A percentile compares a stretch with the other conserved stretches of the same genome.
Conservation (phyloP, 2,888 invertebrate species). For the Heliconius ismenius region DNA sequence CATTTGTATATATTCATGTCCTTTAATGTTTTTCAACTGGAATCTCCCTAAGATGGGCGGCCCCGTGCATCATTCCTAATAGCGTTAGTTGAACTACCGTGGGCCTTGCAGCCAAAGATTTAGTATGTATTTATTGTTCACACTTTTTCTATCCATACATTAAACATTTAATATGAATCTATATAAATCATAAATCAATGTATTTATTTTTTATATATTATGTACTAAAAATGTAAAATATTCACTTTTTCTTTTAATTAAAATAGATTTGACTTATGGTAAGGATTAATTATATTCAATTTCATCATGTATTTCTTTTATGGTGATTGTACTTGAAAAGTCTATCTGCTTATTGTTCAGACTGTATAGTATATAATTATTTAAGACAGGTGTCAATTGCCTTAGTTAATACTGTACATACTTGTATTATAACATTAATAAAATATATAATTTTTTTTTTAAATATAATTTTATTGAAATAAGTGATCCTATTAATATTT, state of each 20-base stretch:
- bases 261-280: constrained; percentile 5
- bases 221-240: constrained; percentile 5
- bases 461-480: not conserved
- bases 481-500: not conserved
- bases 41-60: constrained; percentile 31
- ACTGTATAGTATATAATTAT: constrained; percentile 30
- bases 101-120: constrained; percentile 41
- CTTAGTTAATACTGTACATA: constrained; percentile 38
- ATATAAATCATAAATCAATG: constrained; percentile 20
- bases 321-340: constrained; percentile 33
- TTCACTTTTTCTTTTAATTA: not conserved
- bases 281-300: constrained; percentile 11
- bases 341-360: constrained; percentile 31
- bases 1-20: not conserved
- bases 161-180: constrained; percentile 12
- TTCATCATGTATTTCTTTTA: constrained; percentile 28
- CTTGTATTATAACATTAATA: constrained; percentile 38
- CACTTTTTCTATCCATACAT: not conserved
- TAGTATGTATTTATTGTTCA: constrained; percentile 30
- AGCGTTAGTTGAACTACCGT: constrained; percentile 27
- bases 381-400: constrained; percentile 37
- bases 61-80: constrained; percentile 31
- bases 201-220: constrained; percentile 21
- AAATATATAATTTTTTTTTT: constrained; percentile 7
- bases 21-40: not conserved